phyloP scores from a whole-genome alignment of 2,888 invertebrate species.

The Argynnis bischoffii region DNA sequence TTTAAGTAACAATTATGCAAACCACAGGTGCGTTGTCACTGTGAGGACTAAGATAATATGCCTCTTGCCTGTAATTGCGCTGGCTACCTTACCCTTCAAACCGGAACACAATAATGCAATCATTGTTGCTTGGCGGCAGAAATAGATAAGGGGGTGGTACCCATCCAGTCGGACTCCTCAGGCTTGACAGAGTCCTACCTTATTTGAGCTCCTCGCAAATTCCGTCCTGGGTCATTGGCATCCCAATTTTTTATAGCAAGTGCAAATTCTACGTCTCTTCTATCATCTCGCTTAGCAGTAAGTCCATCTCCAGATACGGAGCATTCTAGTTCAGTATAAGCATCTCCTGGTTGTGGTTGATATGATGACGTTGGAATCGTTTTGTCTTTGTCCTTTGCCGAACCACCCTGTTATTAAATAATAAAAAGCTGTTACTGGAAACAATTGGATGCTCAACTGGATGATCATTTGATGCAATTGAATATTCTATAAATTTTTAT shows the following conservation, averaged over 20 bases:
- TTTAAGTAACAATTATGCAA: too few relatives aligned
- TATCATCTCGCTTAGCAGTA: conserved; percentile 56
- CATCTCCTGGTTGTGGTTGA: conserved; percentile 59
- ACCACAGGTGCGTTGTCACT: too few relatives aligned
- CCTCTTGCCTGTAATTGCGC: too few relatives aligned
- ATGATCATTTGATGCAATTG: not conserved
- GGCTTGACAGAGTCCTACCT: too few relatives aligned
- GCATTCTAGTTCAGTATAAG: conserved; percentile 65
- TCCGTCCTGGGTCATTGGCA: conserved; percentile 56
- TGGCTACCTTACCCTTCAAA: too few relatives aligned
- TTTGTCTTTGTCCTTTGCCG: conserved; percentile 51
- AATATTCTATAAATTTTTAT: not conserved
- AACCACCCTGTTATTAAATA: conserved; percentile 40
- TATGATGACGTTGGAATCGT: conserved; percentile 17
- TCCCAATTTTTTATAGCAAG: conserved; percentile 58
- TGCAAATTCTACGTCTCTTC: conserved; percentile 56
- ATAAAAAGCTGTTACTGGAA: not conserved
- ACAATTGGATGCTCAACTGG: too few relatives aligned
- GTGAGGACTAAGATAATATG: too few relatives aligned
- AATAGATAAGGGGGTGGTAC: too few relatives aligned
- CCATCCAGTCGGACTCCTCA: too few relatives aligned
- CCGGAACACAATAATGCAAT: too few relatives aligned
- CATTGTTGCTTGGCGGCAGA: too few relatives aligned
- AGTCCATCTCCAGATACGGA: conserved; percentile 53
- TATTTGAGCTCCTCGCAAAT: conserved; percentile 58